These are phyloP conservation scores for Eristalis tenax DNA, from an alignment of 2,888 invertebrate species.

Conservation along the genomic window DNA sequence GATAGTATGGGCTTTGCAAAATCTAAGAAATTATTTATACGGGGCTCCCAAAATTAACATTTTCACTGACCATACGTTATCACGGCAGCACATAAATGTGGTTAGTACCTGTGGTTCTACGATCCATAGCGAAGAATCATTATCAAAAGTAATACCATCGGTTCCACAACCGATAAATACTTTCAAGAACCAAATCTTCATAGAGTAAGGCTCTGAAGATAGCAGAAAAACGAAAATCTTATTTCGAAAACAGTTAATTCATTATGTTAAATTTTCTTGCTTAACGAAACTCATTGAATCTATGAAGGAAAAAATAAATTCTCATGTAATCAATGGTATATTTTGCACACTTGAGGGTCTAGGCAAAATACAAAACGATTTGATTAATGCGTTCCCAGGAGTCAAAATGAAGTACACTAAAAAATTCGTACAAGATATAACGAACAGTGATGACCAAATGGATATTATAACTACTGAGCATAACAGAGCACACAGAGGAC, in stretches of 20 bases:
- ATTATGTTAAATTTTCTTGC: no score
- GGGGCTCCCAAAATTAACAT: background rate
- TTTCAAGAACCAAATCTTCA: slow-evolving; percentile 33
- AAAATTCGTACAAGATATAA: background rate
- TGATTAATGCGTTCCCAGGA: background rate
- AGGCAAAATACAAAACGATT: slow-evolving; percentile 4
- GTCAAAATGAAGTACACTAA: background rate
- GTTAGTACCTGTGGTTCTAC: no score
- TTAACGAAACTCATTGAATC: background rate
- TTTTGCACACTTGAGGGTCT: background rate
- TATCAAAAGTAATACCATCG: no score
- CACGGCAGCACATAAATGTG: no score
- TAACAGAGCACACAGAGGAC: background rate
- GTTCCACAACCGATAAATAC: slow-evolving; percentile 23
- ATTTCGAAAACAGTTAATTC: no score
- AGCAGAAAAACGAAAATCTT: background rate
- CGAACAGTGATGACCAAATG: background rate
- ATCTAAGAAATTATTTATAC: no score
- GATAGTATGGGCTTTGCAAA: no score
- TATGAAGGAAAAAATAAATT: background rate
- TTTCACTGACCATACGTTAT: no score
- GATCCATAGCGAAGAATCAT: no score
- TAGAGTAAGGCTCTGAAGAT: background rate
- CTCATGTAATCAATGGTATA: background rate
- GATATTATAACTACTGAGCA: background rate